A percentile compares a stretch with the other conserved stretches of the same genome.
Evolutionary conservation across 1,140 invertebrate genomes (phyloP).

Genomic region (Drosophila seguyi): DNA sequence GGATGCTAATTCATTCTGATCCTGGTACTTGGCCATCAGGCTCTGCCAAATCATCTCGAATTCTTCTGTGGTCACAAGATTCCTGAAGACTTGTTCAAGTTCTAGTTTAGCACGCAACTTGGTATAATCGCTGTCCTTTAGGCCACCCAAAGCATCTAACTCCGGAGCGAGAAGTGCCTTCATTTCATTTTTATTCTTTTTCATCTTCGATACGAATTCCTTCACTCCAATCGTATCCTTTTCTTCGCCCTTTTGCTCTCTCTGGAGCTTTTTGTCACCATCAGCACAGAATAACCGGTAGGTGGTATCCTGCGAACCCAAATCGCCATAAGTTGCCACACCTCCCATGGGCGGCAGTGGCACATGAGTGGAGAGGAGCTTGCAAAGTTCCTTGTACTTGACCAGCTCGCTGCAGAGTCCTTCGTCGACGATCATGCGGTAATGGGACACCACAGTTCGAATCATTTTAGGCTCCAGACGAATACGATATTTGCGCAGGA

Average conservation of each 20-base stretch:
- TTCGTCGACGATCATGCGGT: constrained; percentile 58
- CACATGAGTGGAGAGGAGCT: constrained; percentile 49
- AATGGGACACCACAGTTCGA: constrained; percentile 41
- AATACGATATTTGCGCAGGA: constrained; percentile 44
- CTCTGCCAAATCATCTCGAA: constrained; percentile 60
- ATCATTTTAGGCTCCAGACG: constrained; percentile 50
- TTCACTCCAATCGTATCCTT: constrained; percentile 8
- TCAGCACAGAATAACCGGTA: constrained; percentile 67
- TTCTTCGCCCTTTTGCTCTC: constrained; percentile 6
- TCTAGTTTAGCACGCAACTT: constrained; percentile 49
- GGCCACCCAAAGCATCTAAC: constrained; percentile 28
- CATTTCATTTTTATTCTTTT: background rate
- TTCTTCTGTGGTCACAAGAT: constrained; percentile 30
- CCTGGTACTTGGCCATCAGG: constrained; percentile 7
- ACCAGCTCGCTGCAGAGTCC: constrained; percentile 51
- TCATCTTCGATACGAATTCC: constrained; percentile 39
- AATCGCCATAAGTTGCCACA: constrained; percentile 24
- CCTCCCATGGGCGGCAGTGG: constrained; percentile 57
- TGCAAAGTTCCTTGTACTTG: constrained; percentile 56
- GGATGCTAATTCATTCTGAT: constrained; percentile 36
- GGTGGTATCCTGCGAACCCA: constrained; percentile 56
- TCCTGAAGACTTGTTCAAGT: constrained; percentile 52
- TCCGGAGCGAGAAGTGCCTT: constrained; percentile 61
- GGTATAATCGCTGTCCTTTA: constrained; percentile 51
- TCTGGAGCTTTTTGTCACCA: constrained; percentile 25